Evolutionary conservation across 2,113 vertebrate species (phyloP).

Genomic region (Macrotus californicus): DNA sequence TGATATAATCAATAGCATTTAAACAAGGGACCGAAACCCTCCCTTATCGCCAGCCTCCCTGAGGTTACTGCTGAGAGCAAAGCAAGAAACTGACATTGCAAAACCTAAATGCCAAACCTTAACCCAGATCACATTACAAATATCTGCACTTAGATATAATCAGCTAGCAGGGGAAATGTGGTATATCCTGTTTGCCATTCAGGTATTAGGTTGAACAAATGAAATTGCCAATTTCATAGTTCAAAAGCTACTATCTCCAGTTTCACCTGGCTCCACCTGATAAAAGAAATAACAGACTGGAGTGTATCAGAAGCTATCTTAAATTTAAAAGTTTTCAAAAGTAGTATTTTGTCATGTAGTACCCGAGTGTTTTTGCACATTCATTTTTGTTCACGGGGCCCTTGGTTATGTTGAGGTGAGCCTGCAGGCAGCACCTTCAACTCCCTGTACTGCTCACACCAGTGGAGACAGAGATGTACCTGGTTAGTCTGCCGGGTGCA

Average conservation of each 20-base stretch:
- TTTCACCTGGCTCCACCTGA: not conserved
- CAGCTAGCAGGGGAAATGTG: not conserved
- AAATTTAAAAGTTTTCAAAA: not conserved
- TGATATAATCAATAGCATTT: not conserved
- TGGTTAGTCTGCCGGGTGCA: not conserved
- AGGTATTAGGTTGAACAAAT: not conserved
- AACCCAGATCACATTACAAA: not conserved
- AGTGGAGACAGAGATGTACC: not conserved
- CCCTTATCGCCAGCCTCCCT: not conserved
- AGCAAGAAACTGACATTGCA: not conserved
- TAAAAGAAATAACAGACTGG: not conserved
- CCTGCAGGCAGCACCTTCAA: not conserved
- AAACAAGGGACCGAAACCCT: not conserved
- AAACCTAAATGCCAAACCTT: slow-evolving; percentile 29
- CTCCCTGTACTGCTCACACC: not conserved
- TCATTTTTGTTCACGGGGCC: not conserved
- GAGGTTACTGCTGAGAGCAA: not conserved
- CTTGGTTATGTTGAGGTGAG: not conserved
- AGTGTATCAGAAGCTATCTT: not conserved
- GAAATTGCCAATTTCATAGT: not conserved
- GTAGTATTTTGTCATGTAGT: not conserved
- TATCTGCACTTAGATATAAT: not conserved
- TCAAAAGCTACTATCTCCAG: not conserved
- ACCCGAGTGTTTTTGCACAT: not conserved
- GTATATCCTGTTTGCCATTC: not conserved